Evolutionary conservation across 1,140 invertebrate genomes (phyloP).

Genomic region (Eciton burchellii): DNA sequence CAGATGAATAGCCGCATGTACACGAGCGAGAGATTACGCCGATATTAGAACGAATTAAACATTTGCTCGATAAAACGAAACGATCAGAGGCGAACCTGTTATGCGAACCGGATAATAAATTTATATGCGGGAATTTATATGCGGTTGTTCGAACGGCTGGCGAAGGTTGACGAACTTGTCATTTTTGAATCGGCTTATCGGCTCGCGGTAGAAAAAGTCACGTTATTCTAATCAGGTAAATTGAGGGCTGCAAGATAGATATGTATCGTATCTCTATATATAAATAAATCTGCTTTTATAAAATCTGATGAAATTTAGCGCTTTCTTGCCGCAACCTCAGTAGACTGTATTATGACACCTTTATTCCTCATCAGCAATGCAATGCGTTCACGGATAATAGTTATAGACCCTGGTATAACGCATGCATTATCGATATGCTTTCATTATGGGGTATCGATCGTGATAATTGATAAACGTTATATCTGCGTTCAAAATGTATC

Average conservation of each 20-base stretch:
- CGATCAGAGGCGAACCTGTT: constrained; percentile 20
- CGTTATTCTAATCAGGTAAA: constrained; percentile 7
- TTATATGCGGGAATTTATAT: constrained; percentile 1
- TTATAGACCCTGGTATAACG: constrained; percentile 43
- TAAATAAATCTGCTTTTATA: constrained; percentile 10
- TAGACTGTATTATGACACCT: constrained; percentile 49
- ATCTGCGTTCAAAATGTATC: constrained; percentile 18
- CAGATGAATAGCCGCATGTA: not conserved
- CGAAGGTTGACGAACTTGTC: not conserved
- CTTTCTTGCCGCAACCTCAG: constrained; percentile 51
- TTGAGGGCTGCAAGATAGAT: too few species aligned
- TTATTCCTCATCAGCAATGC: constrained; percentile 63
- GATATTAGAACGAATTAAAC: constrained; percentile 3
- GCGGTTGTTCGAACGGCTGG: not conserved
- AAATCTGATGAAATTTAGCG: constrained; percentile 60
- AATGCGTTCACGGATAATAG: constrained; percentile 49
- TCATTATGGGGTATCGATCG: constrained; percentile 26
- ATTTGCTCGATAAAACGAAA: not conserved
- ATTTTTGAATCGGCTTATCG: not conserved
- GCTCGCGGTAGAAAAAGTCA: not conserved
- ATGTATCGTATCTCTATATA: too few species aligned
- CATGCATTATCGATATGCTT: constrained; percentile 21
- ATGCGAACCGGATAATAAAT: not conserved
- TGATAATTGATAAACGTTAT: not conserved
- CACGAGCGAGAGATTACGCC: not conserved